Evolutionary conservation across 2,797 vertebrate species (phyloP).

Genomic region (Myotis vivesi): DNA sequence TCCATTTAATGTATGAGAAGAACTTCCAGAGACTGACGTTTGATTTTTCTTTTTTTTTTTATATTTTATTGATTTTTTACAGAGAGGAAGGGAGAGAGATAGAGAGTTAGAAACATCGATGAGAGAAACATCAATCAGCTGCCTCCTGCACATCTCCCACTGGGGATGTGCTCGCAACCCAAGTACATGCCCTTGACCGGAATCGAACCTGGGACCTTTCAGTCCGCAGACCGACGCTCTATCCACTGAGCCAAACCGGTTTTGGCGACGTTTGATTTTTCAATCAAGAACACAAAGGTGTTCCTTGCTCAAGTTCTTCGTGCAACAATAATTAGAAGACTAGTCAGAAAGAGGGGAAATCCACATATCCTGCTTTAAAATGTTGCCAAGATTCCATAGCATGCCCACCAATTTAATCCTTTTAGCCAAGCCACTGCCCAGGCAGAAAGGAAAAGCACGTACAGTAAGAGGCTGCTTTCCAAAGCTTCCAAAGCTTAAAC

Average conservation of each 20-base stretch:
- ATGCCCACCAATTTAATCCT: background rate
- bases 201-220: too few species aligned
- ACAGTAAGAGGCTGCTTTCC: background rate
- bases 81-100: too few species aligned
- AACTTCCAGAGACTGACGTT: background rate
- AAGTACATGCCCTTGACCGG: too few species aligned
- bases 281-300: background rate
- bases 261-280: slow-evolving; percentile 43
- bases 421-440: background rate
- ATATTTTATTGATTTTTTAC: too few species aligned
- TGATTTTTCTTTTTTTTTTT: too few species aligned
- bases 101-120: too few species aligned
- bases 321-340: background rate
- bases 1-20: background rate
- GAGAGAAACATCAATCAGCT: too few species aligned
- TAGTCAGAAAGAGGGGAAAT: background rate
- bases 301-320: slow-evolving; percentile 27
- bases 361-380: background rate
- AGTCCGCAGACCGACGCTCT: too few species aligned
- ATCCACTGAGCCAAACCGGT: too few species aligned
- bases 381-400: background rate
- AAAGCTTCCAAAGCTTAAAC: background rate
- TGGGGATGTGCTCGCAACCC: too few species aligned
- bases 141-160: too few species aligned
- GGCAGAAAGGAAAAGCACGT: background rate